Conservation (phyloP, 1,140 invertebrate species). For the Maconellicoccus hirsutus region DNA sequence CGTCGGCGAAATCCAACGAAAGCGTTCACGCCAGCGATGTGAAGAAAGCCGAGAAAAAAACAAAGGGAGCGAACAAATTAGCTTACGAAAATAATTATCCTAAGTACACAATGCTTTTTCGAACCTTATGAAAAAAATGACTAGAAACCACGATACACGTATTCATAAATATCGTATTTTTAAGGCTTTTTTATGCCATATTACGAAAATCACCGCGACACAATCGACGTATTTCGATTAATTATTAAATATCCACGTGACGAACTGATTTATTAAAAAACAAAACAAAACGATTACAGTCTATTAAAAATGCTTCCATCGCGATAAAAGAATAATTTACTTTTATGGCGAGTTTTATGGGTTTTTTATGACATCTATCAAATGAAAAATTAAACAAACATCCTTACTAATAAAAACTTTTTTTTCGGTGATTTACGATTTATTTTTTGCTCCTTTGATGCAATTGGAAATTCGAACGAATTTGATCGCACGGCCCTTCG, state of each 20-base stretch:
- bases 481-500: background rate
- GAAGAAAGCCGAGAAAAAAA: conserved; percentile 14
- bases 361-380: conserved; percentile 17
- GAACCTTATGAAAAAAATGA: background rate
- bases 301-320: conserved; percentile 18
- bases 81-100: background rate
- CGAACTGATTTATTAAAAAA: conserved; percentile 21
- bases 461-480: background rate
- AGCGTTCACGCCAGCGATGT: too few species aligned
- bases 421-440: background rate
- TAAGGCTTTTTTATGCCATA: too few species aligned
- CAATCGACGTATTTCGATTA: background rate
- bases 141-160: background rate
- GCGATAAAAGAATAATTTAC: conserved; percentile 21
- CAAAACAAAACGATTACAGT: conserved; percentile 14
- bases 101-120: background rate
- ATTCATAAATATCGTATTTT: too few species aligned
- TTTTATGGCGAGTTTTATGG: conserved; percentile 16
- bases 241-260: conserved; percentile 14
- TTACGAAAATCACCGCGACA: background rate
- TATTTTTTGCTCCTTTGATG: background rate
- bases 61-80: background rate
- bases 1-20: too few species aligned
- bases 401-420: conserved; percentile 13
- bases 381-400: conserved; percentile 20